Evolutionary conservation across 2,888 invertebrate species (phyloP).

Genomic region (Rhopalosiphum nymphaeae): DNA sequence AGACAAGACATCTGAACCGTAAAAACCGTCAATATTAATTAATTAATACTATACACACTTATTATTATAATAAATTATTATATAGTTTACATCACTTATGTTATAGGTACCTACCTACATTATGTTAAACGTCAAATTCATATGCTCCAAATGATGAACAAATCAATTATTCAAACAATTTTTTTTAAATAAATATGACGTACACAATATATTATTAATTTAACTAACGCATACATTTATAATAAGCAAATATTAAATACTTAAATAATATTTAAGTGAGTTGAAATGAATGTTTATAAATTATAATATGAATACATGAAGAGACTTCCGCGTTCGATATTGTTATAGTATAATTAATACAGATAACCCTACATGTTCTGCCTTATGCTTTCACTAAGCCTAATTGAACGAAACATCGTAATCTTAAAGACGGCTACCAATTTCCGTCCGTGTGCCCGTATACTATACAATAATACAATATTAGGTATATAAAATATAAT

Average conservation of each 20-base stretch:
- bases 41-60: not conserved
- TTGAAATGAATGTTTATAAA: not conserved
- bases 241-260: not conserved
- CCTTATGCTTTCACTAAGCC: not conserved
- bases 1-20: not conserved
- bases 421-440: not conserved
- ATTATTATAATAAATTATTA: not conserved
- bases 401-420: not conserved
- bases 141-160: not conserved
- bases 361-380: not conserved
- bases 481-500: not conserved
- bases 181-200: not conserved
- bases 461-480: not conserved
- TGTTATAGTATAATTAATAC: not conserved
- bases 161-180: not conserved
- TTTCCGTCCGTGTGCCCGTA: not conserved
- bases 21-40: constrained; percentile 9
- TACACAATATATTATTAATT: not conserved
- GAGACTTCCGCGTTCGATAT: not conserved
- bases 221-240: too few relatives aligned
- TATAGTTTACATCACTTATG: not conserved
- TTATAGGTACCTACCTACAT: not conserved
- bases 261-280: not conserved
- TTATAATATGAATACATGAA: not conserved
- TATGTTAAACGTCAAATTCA: not conserved